Percentiles rank a stretch among this genome's conserved stretches.
Evolutionary conservation across 1,140 invertebrate genomes (phyloP).

Genomic region (Saccostrea cuccullata): DNA sequence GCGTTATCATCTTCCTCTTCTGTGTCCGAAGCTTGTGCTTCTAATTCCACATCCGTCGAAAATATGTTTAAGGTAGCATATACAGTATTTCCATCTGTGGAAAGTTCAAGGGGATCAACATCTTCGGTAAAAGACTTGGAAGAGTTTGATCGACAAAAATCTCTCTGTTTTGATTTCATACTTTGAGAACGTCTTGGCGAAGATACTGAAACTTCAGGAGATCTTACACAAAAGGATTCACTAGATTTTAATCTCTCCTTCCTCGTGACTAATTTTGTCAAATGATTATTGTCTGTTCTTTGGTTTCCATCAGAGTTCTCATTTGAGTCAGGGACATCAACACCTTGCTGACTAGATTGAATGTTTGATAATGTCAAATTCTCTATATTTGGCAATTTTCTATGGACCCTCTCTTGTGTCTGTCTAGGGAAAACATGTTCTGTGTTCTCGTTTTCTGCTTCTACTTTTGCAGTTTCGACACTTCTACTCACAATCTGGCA

Average conservation of each 20-base stretch:
- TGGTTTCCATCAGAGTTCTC: not conserved
- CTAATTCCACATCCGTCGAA: constrained; percentile 9
- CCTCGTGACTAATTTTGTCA: not conserved
- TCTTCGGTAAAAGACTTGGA: constrained; percentile 1
- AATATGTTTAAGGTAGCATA: constrained; percentile 36
- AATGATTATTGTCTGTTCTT: not conserved
- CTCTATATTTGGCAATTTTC: constrained; percentile 28
- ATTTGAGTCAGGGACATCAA: not conserved
- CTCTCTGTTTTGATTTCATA: not conserved
- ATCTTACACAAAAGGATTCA: constrained; percentile 8
- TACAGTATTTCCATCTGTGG: constrained; percentile 39
- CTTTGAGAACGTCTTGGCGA: constrained; percentile 22
- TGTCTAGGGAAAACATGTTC: not conserved
- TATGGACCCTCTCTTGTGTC: not conserved
- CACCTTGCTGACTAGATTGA: constrained; percentile 4
- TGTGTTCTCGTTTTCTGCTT: not conserved
- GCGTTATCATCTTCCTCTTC: not conserved
- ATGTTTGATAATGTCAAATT: not conserved
- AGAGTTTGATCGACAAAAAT: no score
- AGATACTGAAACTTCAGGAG: not conserved
- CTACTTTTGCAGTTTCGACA: not conserved
- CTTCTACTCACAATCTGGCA: not conserved
- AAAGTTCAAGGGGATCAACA: constrained; percentile 38
- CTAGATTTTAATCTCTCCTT: constrained; percentile 19
- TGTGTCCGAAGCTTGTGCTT: not conserved